Conservation (phyloP, 2,888 invertebrate species). For the Leuctra nigra region DNA sequence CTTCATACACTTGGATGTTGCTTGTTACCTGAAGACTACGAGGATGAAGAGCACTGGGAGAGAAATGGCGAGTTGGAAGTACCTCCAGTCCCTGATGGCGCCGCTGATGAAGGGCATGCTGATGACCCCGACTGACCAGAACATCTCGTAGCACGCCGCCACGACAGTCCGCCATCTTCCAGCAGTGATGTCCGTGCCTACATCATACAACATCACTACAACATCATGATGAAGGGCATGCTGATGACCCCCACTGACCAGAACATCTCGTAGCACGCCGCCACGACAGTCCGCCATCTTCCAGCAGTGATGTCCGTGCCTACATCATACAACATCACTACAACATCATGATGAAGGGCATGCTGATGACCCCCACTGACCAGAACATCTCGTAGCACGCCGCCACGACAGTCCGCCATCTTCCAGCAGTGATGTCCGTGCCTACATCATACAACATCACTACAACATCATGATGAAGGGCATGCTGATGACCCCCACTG, state of each 20-base stretch:
- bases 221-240: slow-evolving; percentile 39
- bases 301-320: slow-evolving; percentile 42
- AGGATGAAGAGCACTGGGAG: slow-evolving; percentile 41
- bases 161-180: slow-evolving; percentile 40
- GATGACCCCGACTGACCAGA: slow-evolving; percentile 44
- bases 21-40: slow-evolving; percentile 27
- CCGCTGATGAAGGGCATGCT: slow-evolving; percentile 40
- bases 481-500: slow-evolving; percentile 41
- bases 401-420: slow-evolving; percentile 38
- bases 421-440: slow-evolving; percentile 41
- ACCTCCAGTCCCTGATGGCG: slow-evolving; percentile 40
- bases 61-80: slow-evolving; percentile 42
- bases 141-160: slow-evolving; percentile 41
- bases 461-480: too few relatives aligned
- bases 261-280: slow-evolving; percentile 42
- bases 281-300: slow-evolving; percentile 38
- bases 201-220: too few relatives aligned
- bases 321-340: too few relatives aligned
- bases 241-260: slow-evolving; percentile 44
- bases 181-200: slow-evolving; percentile 42
- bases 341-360: slow-evolving; percentile 41
- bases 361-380: slow-evolving; percentile 42
- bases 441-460: too few relatives aligned
- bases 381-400: slow-evolving; percentile 44
- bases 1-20: too few relatives aligned